Conservation (phyloP, 2,797 vertebrate species). For the Lacerta viridis region DNA sequence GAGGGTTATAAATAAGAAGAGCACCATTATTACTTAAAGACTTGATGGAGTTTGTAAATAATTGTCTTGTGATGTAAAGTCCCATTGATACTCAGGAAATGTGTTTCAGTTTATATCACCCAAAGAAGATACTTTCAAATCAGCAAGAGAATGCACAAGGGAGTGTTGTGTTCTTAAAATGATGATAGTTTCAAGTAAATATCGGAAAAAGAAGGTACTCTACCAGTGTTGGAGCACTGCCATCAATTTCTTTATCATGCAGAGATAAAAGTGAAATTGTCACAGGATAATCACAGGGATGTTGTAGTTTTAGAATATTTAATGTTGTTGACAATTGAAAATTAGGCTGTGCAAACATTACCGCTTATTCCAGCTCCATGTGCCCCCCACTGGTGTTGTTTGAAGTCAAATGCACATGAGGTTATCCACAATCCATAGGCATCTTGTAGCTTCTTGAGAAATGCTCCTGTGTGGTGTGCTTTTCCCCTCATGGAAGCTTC, state of each 20-base stretch:
- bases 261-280: neutral
- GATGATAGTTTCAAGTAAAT: conserved; percentile 3
- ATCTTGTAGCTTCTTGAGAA: too few relatives aligned
- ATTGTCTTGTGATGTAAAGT: neutral
- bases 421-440: too few relatives aligned
- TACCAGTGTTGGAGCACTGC: neutral
- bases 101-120: neutral
- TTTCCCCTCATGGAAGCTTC: too few relatives aligned
- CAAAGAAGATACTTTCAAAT: neutral
- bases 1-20: conserved; percentile 46
- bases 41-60: conserved; percentile 42
- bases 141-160: conserved; percentile 4
- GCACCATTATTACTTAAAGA: conserved; percentile 13
- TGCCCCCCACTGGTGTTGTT: too few relatives aligned
- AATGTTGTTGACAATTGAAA: neutral
- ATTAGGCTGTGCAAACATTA: neutral
- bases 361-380: too few relatives aligned
- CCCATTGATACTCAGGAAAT: neutral
- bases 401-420: too few relatives aligned
- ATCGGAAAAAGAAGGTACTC: neutral
- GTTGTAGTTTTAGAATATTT: neutral
- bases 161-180: conserved; percentile 8
- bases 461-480: too few relatives aligned
- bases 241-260: fast-evolving
- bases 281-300: fast-evolving